Evolutionary conservation across 2,113 vertebrate genomes (phyloP), one percentile per base, ranked within the genome.

Genomic region (Ammospiza nelsoni): DNA sequence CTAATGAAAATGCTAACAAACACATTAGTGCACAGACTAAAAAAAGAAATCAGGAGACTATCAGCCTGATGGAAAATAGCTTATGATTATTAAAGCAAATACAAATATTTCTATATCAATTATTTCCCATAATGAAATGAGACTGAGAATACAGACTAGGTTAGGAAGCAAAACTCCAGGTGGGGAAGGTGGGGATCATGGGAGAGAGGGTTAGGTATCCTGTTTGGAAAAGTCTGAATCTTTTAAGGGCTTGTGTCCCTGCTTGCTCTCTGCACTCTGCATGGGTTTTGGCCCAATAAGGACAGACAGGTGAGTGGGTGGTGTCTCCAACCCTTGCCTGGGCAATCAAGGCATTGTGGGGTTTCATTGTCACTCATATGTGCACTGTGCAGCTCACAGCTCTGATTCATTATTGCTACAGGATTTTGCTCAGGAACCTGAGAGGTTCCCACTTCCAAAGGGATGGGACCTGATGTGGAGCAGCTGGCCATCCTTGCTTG

Each of bases 261-360:
- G 3, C 59, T 65, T 1, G 1, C 59, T 54, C 18, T 11, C 41
- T 3, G 0, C 10, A 15, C 29, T 35, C 9, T 5, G 5, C 23
- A 15, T 28, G 27, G 12, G 9, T 65, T 84, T 44, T 1, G 1
- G 69, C 18, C 23, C 28, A 27, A 8, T 20, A 21, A 55, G 24
- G 35, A 65, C 13, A 67, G 39, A 61, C 27, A 67, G 14, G 12
- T 27, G 43, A 37, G 29, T 2, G 2, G 49, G 19, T 59, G 24
- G 24, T 15, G 1, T 39, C 39, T 54, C 51, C 37, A 88, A 5
- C 11, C 6, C 16, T 23, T 78, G 41, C 29, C 33, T 48, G 52
- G 33, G 17, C 25, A 73, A 19, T 52, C 31, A 35, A 44, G 31
- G 21, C 67, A 37, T 23, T 43, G 15, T 12, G 73, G 6, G 52